phyloP scores from a whole-genome alignment of 2,113 vertebrate species.

The Triplophysa dalaica region DNA sequence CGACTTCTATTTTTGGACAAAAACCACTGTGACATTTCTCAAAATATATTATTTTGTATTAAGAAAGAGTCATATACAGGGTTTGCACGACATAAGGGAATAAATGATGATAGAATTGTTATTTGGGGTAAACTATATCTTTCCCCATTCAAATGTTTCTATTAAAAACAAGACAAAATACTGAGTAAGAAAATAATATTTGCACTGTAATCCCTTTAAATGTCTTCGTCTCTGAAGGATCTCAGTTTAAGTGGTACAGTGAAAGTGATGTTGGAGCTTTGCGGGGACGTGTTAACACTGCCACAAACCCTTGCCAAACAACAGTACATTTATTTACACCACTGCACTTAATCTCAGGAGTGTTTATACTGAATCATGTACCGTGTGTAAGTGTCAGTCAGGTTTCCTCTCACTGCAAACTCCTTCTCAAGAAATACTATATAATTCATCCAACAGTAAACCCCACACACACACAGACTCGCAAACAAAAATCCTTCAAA shows the following conservation, averaged over 20 bases:
- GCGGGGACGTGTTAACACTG: constrained; percentile 1
- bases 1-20: no score
- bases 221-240: background rate
- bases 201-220: background rate
- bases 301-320: constrained; percentile 25
- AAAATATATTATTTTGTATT: no score
- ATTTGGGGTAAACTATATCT: no score
- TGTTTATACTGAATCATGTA: constrained; percentile 9
- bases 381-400: constrained; percentile 13
- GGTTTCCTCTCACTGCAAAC: constrained; percentile 4
- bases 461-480: background rate
- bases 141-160: no score
- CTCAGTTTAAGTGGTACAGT: background rate
- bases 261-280: background rate
- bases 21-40: no score
- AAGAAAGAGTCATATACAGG: no score
- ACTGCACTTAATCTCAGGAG: background rate
- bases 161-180: background rate
- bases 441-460: background rate
- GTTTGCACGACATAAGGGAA: no score
- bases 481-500: constrained; percentile 3
- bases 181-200: background rate
- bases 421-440: constrained; percentile 8
- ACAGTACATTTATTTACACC: constrained; percentile 29
- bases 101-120: no score